These are phyloP conservation scores for Bombyx mandarina DNA, from an alignment of 1,140 invertebrate genomes.

Conservation along the genomic window DNA sequence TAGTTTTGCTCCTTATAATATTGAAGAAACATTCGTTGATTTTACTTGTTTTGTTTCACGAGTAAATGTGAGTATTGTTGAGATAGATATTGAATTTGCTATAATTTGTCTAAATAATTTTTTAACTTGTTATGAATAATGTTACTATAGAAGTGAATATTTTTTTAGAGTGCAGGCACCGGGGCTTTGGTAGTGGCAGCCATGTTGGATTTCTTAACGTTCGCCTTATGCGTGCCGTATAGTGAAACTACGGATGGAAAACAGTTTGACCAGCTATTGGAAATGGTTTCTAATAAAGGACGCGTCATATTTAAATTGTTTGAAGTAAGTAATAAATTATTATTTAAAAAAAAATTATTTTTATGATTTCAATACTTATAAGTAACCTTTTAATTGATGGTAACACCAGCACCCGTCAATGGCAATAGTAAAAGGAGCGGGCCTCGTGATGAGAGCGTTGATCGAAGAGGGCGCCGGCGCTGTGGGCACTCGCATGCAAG, in stretches of 20 bases:
- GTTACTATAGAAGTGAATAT: neutral
- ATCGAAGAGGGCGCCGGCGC: conserved; percentile 96
- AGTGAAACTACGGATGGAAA: conserved; percentile 98
- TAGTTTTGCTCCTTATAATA: no score
- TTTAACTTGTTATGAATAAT: no score
- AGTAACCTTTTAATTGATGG: no score
- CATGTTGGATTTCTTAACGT: conserved; percentile 99
- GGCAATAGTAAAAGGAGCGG: conserved; percentile 98
- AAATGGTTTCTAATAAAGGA: conserved; percentile 94
- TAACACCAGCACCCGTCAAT: conserved; percentile 89
- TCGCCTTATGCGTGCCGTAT: conserved; percentile 97
- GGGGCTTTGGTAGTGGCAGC: conserved; percentile 89
- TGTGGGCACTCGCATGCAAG: conserved; percentile 95
- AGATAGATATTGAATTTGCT: no score
- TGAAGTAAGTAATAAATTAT: conserved; percentile 73
- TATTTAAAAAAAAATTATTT: no score
- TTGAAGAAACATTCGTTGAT: no score
- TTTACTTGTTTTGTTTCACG: no score
- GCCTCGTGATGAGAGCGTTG: conserved; percentile 95
- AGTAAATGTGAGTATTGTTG: no score
- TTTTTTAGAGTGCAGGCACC: conserved; percentile 67
- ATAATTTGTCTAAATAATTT: no score
- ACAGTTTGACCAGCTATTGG: conserved; percentile 95
- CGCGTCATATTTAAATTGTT: conserved; percentile 94
- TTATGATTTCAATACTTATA: no score